A percentile compares a stretch with the other conserved stretches of the same genome.
phyloP scores from a whole-genome alignment of 2,113 vertebrate species.

The Argyrosomus japonicus region DNA sequence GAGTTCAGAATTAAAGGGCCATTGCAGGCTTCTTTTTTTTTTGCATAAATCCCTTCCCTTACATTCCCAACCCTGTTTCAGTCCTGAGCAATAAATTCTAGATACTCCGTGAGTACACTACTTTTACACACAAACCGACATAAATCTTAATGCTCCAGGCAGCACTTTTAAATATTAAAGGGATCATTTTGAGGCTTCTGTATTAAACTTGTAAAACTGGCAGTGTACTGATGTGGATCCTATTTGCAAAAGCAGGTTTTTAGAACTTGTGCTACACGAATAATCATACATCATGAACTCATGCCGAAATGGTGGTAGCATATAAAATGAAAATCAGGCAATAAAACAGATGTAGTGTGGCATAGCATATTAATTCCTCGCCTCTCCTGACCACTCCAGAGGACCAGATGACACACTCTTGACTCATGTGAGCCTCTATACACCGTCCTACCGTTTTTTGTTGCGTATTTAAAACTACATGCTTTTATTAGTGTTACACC shows the following conservation, averaged over 20 bases:
- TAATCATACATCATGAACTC: slow-evolving; percentile 27
- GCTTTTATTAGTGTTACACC: slow-evolving; percentile 3
- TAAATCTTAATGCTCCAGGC: slow-evolving; percentile 27
- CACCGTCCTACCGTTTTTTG: neutral
- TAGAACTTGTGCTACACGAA: neutral
- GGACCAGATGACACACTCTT: neutral
- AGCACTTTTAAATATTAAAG: slow-evolving; percentile 48
- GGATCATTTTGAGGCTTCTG: slow-evolving; percentile 4
- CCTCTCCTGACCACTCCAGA: neutral
- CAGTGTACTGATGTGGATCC: slow-evolving; percentile 3
- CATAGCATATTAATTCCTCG: slow-evolving; percentile 2
- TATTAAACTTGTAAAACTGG: slow-evolving; percentile 10
- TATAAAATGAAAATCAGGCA: slow-evolving; percentile 16
- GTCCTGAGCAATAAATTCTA: slow-evolving; percentile 8
- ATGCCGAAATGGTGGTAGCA: neutral
- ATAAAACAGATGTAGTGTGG: slow-evolving; percentile 28
- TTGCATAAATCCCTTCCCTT: slow-evolving; percentile 3
- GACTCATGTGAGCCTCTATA: neutral
- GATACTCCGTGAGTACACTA: neutral
- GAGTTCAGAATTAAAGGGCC: slow-evolving; percentile 49
- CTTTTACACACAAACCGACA: slow-evolving; percentile 13
- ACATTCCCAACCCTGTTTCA: slow-evolving; percentile 7
- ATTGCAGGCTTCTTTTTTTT: slow-evolving; percentile 9
- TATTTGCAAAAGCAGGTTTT: slow-evolving; percentile 18
- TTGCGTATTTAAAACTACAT: neutral